Conservation (phyloP, 2,888 invertebrate species). For the Cylloceria caligata region DNA sequence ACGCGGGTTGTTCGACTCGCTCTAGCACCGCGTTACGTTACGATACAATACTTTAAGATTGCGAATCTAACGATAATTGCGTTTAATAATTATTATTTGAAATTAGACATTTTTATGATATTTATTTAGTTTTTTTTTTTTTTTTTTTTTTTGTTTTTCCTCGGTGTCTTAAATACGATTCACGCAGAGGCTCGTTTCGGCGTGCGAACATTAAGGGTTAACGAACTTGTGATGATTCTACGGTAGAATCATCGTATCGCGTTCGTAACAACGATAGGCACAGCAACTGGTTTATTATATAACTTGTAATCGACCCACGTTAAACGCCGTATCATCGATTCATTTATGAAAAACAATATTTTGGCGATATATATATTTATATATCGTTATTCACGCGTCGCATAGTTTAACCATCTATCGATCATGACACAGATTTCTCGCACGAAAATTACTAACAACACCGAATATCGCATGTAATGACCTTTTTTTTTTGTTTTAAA, state of each 20-base stretch:
- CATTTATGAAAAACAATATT: background rate
- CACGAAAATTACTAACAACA: constrained; percentile 23
- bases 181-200: constrained; percentile 9
- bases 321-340: background rate
- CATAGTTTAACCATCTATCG: constrained; percentile 18
- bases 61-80: constrained; percentile 9
- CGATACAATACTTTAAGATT: background rate
- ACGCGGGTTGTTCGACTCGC: background rate
- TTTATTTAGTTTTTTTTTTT: background rate
- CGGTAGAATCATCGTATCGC: background rate
- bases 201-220: constrained; percentile 27
- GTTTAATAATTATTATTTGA: background rate
- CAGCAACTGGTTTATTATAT: background rate
- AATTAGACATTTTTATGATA: no score
- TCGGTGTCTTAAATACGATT: background rate
- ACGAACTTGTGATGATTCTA: background rate
- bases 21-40: background rate
- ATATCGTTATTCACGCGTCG: constrained; percentile 14
- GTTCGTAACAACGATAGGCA: constrained; percentile 11
- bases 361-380: no score
- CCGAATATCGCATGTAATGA: constrained; percentile 17
- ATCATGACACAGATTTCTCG: constrained; percentile 35
- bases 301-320: background rate
- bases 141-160: background rate
- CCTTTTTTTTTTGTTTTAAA: no score